Base-by-base conservation (phyloP, 2,888 invertebrate genomes). In the Ormyrus rosae region DNA sequence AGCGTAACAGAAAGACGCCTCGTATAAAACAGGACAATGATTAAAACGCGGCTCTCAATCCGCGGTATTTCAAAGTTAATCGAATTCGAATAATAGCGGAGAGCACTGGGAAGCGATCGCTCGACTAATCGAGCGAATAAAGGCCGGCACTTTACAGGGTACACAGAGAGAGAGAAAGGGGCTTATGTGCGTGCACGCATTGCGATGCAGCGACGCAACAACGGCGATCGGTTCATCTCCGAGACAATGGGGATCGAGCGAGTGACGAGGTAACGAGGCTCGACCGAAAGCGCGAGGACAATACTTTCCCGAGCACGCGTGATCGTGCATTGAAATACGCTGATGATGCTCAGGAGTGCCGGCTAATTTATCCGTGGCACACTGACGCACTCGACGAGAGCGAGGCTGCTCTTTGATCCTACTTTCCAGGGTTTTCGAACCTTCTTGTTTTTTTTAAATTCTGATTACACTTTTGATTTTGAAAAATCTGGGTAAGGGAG, bases 91-190 rank as follows among this genome's bases (percentile, higher is more conserved):
- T 69, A 55, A 73, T 70, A 69, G 56, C 6, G 11, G 50, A n/a
- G 48, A 6, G 56, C 45, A 58, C 56, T 8, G 10, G 45, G 13
- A 13, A 51, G n/a, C 50, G 68, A 68, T 65, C 48, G 11, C 19
- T 56, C 50, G 48, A 58, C 74, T 74, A 74, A 74, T 58, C 74
- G 67, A 34, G 34, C 13, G 53, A 72, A 72, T 72, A 72, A 72
- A 63, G 63, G 45, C 50, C n/a, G 67, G 58, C 50, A 67, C 67
- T 74, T 74, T 67, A 13, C 6, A 67, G 58, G 56, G 11, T 34
- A 19, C 50, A 46, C 51, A 53, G 10, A 19, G 19, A 19, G 19
- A 19, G 19, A 19, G 19, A 19, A 19, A 19, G 19, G 19, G 19
- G 19, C 19, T 19, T 19, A 19, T 19, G 19, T 19, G 19, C 19